Conservation (phyloP, 2,113 vertebrate genomes). For the Oryzias curvinotus region DNA sequence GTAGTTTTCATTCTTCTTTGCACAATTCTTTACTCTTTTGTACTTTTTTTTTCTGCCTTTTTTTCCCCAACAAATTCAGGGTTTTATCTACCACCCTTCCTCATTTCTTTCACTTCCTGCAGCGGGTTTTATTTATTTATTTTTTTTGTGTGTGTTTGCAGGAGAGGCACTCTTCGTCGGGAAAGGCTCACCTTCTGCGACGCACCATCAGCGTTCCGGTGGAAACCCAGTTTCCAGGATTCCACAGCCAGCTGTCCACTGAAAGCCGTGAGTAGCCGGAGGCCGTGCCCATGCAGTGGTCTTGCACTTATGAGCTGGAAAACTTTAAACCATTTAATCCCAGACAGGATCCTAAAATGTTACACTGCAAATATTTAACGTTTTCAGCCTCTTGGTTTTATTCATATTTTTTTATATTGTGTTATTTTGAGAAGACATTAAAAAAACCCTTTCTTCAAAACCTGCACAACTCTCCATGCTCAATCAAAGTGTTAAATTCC, state of each 20-base stretch:
- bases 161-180: conserved; percentile 59
- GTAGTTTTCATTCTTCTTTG: not conserved
- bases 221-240: conserved; percentile 76
- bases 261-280: conserved; percentile 74
- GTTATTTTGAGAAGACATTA: too few relatives aligned
- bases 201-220: conserved; percentile 83
- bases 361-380: too few relatives aligned
- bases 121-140: conserved; percentile 42
- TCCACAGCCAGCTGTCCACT: conserved; percentile 66
- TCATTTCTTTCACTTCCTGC: not conserved
- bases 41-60: conserved; percentile 8
- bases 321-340: too few relatives aligned
- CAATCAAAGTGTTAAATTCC: too few relatives aligned
- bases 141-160: conserved; percentile 57
- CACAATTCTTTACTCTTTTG: not conserved
- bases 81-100: conserved; percentile 11
- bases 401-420: too few relatives aligned
- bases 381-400: too few relatives aligned
- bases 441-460: too few relatives aligned
- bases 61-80: not conserved
- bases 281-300: conserved; percentile 17
- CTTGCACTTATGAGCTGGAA: not conserved
- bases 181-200: conserved; percentile 72
- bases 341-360: too few relatives aligned
- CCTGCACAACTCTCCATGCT: too few relatives aligned